Evolutionary conservation across 2,797 vertebrate genomes (phyloP), one percentile per base, ranked within the genome.

Genomic region (Smutsia temminckii): DNA sequence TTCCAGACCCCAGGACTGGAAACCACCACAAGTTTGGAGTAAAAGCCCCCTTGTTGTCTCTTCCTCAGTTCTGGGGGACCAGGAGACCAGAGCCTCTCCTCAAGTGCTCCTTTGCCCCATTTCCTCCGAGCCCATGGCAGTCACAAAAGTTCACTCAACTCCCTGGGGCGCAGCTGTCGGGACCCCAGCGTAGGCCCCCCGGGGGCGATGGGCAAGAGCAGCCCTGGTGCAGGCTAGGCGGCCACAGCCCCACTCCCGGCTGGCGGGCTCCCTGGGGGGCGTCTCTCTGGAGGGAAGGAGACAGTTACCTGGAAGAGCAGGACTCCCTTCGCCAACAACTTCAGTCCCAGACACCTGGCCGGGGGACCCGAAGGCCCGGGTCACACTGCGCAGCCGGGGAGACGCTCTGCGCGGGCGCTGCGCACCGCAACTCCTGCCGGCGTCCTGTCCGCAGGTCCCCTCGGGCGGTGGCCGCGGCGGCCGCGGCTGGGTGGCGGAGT

Each of bases 241-340:
- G 78, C 77, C 81, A n/a, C 51, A 55, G 89, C 59, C 29, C 32
- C 27, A 32, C 63, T 55, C 34, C 46, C 0, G 71, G 74, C 18
- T 51, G 25, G 8, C 25, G 8, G 6, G 77, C 57, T 51, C 51
- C 68, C 20, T 4, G 63, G 40, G 66, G 20, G 64, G 61, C 78
- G 63, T 51, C 40, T 27, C 42, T n/a, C 84, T 0, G 84, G 80
- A 57, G 87, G 74, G 85, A 84, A 83, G 81, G 81, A 57, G 89
- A 59, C 69, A 6, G 0, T 99, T 99, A 99, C 98, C 99, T 99
- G 98, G 97, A 98, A 97, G 98, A 98, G 96, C 97, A 98, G 98
- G 98, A 97, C 98, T 97, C 96, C 98, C 95, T 98, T 95, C 98
- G 97, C 97, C 94, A 96, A 98, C 98, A 98, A 98, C 98, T 98